Percentiles rank a stretch among this genome's conserved stretches.
Conservation (phyloP, 2,113 vertebrate species). For the Neoarius graeffei region DNA sequence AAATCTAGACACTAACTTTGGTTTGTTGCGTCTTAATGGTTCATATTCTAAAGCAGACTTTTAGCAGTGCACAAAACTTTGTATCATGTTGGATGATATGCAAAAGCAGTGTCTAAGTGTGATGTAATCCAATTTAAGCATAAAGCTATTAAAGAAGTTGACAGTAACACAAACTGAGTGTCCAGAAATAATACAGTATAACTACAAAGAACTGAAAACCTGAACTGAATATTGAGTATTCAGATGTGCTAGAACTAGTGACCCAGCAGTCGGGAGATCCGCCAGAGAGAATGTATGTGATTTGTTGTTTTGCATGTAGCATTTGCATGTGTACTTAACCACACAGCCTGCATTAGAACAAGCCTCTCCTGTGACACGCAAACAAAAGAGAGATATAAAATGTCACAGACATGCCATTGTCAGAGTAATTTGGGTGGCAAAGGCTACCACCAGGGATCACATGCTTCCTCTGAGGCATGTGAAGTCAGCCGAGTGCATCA, state of each 20-base stretch:
- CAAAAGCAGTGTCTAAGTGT: background rate
- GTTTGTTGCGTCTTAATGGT: background rate
- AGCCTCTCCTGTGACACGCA: background rate
- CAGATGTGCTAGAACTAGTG: background rate
- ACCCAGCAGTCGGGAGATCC: background rate
- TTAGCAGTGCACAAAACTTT: background rate
- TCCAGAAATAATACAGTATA: background rate
- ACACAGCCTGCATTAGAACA: background rate
- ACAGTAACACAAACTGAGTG: background rate
- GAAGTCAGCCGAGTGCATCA: background rate
- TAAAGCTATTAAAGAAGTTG: background rate
- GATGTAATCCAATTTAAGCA: background rate
- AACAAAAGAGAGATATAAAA: background rate
- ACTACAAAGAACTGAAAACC: background rate
- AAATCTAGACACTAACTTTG: background rate
- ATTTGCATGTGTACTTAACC: background rate
- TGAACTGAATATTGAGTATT: background rate
- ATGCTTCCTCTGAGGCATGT: background rate
- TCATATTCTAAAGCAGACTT: background rate
- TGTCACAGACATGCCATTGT: background rate
- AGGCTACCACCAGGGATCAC: background rate
- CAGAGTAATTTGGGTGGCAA: background rate
- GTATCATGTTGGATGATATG: background rate
- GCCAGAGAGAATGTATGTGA: background rate
- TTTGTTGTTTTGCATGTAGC: background rate